Percentiles rank a stretch among this genome's conserved stretches.
Evolutionary conservation across 2,113 vertebrate genomes (phyloP).

Genomic region (Cariama cristata): DNA sequence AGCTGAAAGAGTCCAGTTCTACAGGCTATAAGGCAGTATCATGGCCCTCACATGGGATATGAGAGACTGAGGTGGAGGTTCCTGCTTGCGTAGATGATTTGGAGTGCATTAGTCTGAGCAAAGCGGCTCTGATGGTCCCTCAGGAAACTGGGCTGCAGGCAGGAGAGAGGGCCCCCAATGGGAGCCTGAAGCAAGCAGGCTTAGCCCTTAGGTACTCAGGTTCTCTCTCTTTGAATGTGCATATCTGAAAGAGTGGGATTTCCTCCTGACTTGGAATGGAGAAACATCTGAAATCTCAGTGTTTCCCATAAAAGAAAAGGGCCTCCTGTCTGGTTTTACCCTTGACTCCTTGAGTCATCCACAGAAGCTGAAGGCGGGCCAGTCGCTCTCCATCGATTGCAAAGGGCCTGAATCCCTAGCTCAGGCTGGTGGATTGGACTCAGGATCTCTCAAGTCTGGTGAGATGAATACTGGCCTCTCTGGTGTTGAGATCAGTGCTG

Average conservation of each 20-base stretch:
- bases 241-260: neutral
- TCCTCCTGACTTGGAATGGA: neutral
- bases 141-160: neutral
- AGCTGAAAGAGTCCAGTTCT: neutral
- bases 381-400: too few species aligned
- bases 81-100: neutral
- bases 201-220: neutral
- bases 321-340: neutral
- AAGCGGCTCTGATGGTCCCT: neutral
- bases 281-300: neutral
- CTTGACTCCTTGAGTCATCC: rapidly evolving
- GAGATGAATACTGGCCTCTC: neutral
- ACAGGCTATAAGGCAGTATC: neutral
- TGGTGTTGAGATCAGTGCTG: neutral
- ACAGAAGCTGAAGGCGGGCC: neutral
- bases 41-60: rapidly evolving
- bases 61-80: neutral
- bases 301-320: neutral
- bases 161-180: neutral
- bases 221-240: neutral
- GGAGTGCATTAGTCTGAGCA: neutral
- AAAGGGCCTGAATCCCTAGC: neutral
- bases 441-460: neutral
- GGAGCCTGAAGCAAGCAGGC: neutral
- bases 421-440: neutral